A percentile compares a stretch with the other conserved stretches of the same genome.
Evolutionary conservation across 1,140 invertebrate genomes (phyloP).

Genomic region (Lucilia sericata): DNA sequence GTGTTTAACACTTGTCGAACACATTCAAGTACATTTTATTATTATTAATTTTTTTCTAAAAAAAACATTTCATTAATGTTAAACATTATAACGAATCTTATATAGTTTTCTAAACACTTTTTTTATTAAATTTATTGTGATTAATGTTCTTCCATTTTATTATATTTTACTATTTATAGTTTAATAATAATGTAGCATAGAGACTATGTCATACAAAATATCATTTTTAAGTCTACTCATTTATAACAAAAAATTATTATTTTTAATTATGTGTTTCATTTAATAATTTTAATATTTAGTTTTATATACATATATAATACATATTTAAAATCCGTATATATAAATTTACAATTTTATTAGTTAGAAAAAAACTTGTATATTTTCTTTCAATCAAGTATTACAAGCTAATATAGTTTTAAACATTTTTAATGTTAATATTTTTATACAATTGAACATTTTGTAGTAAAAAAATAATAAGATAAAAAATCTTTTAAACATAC

Average conservation of each 20-base stretch:
- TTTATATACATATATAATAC: neutral
- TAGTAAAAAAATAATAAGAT: neutral
- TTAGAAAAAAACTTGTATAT: constrained; percentile 12
- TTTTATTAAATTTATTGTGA: constrained; percentile 27
- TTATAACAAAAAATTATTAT: too few species aligned
- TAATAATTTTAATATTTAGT: neutral
- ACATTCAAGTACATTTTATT: neutral
- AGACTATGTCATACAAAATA: neutral
- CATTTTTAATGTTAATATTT: neutral
- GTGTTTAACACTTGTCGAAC: neutral
- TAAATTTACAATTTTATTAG: neutral
- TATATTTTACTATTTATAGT: neutral
- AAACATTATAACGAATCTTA: neutral
- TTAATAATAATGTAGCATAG: neutral
- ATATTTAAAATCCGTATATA: neutral
- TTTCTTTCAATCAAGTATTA: neutral
- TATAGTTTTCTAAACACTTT: constrained; percentile 3
- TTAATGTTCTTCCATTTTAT: constrained; percentile 39
- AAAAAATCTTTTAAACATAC: too few species aligned
- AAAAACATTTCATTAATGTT: neutral
- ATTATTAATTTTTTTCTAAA: neutral
- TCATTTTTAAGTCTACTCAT: too few species aligned
- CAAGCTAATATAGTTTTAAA: neutral
- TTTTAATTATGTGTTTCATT: too few species aligned
- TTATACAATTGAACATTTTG: neutral